Percentiles rank a stretch among this genome's conserved stretches.
These are phyloP conservation scores for Neodiprion fabricii DNA, from an alignment of 1,140 invertebrate species.

Conservation along the genomic window DNA sequence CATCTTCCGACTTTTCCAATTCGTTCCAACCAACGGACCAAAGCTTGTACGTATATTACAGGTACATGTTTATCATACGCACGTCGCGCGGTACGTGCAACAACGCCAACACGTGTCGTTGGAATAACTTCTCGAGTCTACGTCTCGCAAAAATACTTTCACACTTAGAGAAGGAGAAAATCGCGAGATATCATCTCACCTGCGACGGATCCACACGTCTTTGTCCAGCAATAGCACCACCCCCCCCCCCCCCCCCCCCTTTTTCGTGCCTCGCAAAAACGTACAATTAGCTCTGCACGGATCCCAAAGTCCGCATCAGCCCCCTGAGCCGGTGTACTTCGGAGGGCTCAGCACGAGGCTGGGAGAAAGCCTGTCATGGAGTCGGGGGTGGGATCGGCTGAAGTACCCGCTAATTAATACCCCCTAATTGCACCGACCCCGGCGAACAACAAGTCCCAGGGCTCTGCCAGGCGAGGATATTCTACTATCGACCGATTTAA, in stretches of 20 bases:
- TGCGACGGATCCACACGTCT: too few relatives aligned
- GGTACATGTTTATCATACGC: too few relatives aligned
- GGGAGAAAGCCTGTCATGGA: conserved; percentile 14
- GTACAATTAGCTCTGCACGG: conserved; percentile 52
- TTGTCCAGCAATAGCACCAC: too few relatives aligned
- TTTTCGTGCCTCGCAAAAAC: conserved; percentile 44
- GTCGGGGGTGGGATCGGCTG: conserved; percentile 33
- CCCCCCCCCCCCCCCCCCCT: conserved; percentile 6
- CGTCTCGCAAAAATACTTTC: too few relatives aligned
- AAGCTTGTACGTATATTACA: too few relatives aligned
- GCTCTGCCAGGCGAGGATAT: conserved; percentile 33
- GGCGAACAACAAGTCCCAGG: conserved; percentile 41
- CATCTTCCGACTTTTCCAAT: background rate
- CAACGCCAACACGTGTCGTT: background rate
- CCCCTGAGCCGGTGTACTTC: conserved; percentile 42
- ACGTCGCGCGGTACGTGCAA: too few relatives aligned
- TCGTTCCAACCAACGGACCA: too few relatives aligned
- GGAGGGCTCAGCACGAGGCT: conserved; percentile 28
- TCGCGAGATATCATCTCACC: too few relatives aligned
- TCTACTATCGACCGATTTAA: background rate
- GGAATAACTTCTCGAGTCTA: background rate
- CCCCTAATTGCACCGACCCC: conserved; percentile 57
- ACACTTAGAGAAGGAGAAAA: too few relatives aligned
- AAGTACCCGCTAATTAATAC: conserved; percentile 61
- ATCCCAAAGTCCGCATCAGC: too few relatives aligned